Percentiles rank a stretch among this genome's conserved stretches.
These are phyloP conservation scores for Salvelinus sp. DNA, from an alignment of 2,113 vertebrate genomes.

Conservation along the genomic window DNA sequence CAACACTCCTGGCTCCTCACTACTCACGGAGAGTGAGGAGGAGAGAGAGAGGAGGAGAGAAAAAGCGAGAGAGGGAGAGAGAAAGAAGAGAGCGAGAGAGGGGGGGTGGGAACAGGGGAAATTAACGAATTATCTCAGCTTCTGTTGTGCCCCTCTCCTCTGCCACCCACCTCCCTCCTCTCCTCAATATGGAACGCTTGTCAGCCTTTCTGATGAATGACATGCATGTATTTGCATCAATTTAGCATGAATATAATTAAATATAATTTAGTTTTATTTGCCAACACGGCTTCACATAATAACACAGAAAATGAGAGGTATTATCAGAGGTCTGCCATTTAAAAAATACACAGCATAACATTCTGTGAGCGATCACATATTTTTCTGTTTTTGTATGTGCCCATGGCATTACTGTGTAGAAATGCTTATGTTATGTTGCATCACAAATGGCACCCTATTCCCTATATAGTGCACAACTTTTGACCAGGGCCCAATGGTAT, in stretches of 20 bases:
- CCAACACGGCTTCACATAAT: slow-evolving; percentile 83
- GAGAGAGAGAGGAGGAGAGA: not conserved
- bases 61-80: slow-evolving; percentile 22
- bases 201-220: slow-evolving; percentile 96
- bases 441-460: not conserved
- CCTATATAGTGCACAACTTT: no score
- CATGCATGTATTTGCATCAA: slow-evolving; percentile 96
- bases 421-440: slow-evolving; percentile 24
- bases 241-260: slow-evolving; percentile 90
- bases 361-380: not conserved
- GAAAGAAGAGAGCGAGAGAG: slow-evolving; percentile 44
- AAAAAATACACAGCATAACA: slow-evolving; percentile 43
- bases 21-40: not conserved
- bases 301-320: slow-evolving; percentile 77
- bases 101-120: slow-evolving; percentile 65
- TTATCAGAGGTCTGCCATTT: slow-evolving; percentile 64
- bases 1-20: slow-evolving; percentile 53
- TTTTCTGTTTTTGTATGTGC: slow-evolving; percentile 7
- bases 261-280: slow-evolving; percentile 89
- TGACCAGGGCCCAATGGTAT: no score
- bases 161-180: slow-evolving; percentile 76
- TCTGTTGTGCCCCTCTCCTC: slow-evolving; percentile 79
- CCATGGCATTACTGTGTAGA: slow-evolving; percentile 19
- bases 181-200: slow-evolving; percentile 94
- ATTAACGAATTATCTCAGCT: slow-evolving; percentile 86